phyloP scores from a whole-genome alignment of 92 coral and sea anemone genomes.

The Phenganax subtilis region DNA sequence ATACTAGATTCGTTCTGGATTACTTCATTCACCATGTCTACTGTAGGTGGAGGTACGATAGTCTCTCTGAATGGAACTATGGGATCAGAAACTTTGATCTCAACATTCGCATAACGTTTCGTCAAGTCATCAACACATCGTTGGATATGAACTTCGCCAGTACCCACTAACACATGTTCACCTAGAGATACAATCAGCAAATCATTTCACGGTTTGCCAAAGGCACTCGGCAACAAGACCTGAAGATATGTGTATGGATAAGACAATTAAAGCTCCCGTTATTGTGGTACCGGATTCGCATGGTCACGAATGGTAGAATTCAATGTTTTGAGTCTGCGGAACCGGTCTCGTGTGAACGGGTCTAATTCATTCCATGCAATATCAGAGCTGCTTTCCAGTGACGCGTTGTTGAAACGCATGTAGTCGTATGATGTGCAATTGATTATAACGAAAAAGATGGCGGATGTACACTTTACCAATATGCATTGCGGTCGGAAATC shows the following conservation, averaged over 20 bases:
- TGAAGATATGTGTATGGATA: background rate
- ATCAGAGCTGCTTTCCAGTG: too few species aligned
- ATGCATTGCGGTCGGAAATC: too few species aligned
- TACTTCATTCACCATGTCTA: constrained; percentile 90
- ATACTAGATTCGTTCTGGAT: constrained; percentile 51
- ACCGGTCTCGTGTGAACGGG: too few species aligned
- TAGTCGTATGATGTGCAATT: too few species aligned
- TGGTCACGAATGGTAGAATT: too few species aligned
- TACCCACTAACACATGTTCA: constrained; percentile 86
- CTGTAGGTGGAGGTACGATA: constrained; percentile 72
- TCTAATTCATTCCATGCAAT: too few species aligned
- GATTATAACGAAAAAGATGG: too few species aligned
- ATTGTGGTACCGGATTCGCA: too few species aligned
- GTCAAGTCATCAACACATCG: constrained; percentile 87
- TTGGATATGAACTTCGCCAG: constrained; percentile 96
- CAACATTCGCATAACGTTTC: constrained; percentile 76
- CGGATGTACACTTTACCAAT: too few species aligned
- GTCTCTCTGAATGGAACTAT: constrained; percentile 98
- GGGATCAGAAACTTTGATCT: constrained; percentile 88
- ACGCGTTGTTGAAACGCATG: too few species aligned
- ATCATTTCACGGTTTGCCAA: background rate
- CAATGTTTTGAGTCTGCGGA: too few species aligned
- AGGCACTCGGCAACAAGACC: background rate
- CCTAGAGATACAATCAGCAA: constrained; percentile 48
- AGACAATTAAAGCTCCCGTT: too few species aligned